These are phyloP conservation scores for Cyclophora albipunctata DNA, from an alignment of 2,888 invertebrate species.

Conservation along the genomic window DNA sequence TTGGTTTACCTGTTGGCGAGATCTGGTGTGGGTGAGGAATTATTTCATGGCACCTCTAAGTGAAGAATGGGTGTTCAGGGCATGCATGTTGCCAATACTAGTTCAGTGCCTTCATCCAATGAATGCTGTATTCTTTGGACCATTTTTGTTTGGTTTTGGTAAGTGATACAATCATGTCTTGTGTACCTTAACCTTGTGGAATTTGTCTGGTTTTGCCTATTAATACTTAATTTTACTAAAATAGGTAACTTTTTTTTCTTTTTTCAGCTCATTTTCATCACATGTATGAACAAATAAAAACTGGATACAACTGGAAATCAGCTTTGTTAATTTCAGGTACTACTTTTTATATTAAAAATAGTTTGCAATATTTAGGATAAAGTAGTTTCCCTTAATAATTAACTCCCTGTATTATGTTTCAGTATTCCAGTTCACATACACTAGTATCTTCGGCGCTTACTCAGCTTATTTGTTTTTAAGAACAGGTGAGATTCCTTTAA, in stretches of 20 bases:
- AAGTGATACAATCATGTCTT: constrained; percentile 24
- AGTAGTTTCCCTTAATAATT: no score
- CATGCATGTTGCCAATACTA: constrained; percentile 94
- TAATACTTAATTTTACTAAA: no score
- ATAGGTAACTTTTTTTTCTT: constrained; percentile 3
- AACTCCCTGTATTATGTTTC: constrained; percentile 23
- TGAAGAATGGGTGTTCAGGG: constrained; percentile 96
- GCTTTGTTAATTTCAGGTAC: constrained; percentile 84
- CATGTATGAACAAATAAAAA: constrained; percentile 84
- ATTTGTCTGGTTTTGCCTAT: no score
- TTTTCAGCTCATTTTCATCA: constrained; percentile 93
- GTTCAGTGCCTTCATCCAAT: constrained; percentile 86
- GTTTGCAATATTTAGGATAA: background rate
- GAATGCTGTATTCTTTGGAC: constrained; percentile 87
- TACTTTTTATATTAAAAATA: background rate
- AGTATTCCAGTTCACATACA: constrained; percentile 93
- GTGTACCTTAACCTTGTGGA: no score
- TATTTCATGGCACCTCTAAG: constrained; percentile 93
- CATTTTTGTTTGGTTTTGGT: constrained; percentile 94
- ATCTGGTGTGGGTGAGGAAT: constrained; percentile 90
- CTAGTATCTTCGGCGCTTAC: constrained; percentile 94
- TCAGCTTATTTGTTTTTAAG: constrained; percentile 93
- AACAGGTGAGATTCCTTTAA: constrained; percentile 76
- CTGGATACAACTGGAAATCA: constrained; percentile 80
- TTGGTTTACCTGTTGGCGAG: constrained; percentile 82